Evolutionary conservation across 2,113 vertebrate genomes (phyloP), one percentile per base, ranked within the genome.

Genomic region (Anhinga rufa): DNA sequence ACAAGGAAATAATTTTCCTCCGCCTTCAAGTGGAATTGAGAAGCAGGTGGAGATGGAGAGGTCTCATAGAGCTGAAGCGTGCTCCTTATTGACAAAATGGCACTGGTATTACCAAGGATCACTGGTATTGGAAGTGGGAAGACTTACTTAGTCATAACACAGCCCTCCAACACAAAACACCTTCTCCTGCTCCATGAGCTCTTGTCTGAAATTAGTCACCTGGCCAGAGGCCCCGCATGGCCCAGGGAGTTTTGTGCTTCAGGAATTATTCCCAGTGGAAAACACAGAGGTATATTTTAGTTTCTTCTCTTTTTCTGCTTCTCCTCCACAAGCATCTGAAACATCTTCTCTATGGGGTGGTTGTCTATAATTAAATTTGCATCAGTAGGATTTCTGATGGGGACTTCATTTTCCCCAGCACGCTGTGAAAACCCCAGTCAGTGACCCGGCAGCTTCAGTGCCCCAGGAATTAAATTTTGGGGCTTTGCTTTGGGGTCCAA

Each of bases 221-320:
- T 38, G 25, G 51, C 54, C 40, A 44, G 72, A 84, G 25, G 44
- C 26, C 8, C 57, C 81, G 20, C 24, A 9, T 2, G 22, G 38
- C 69, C 49, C 65, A 18, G 49, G 0, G 8, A 72, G 22, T 34
- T 46, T 9, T 29, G 10, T 25, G 22, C 46, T 82, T 66, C 6
- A 3, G 62, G 42, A 79, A 44, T 29, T 3, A 36, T 44, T 87
- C 71, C 17, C 6, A 9, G 19, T 9, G 10, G 36, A 62, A 78
- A 51, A 42, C 1, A 6, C 2, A 49, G 31, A 58, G 6, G 3
- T 12, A 0, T 12, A 2, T 28, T 32, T 70, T 26, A 19, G 40
- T 70, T 55, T 40, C 7, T 60, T 44, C 20, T 46, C 8, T 82
- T n/a, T 46, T 72, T 21, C 40, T 79, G 10, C 42, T 88, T 74